Conservation (phyloP, 2,888 invertebrate species). For the Tanytarsus gracilentus region DNA sequence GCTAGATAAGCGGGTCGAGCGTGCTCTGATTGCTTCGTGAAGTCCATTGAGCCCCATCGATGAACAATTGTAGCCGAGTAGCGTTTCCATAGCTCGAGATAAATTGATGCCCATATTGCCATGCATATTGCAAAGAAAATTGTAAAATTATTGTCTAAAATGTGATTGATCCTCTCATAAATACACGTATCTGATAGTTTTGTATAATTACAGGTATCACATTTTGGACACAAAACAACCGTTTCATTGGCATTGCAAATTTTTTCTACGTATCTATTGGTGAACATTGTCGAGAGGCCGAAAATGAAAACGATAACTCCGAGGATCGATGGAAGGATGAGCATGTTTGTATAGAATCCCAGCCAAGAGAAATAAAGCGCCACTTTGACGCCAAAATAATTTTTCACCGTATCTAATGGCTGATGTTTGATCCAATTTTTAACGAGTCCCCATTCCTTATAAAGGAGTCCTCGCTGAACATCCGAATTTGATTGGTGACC, state of each 20-base stretch:
- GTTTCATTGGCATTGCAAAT: slow-evolving; percentile 48
- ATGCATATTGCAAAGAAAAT: slow-evolving; percentile 71
- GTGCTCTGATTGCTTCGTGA: slow-evolving; percentile 63
- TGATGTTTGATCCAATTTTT: slow-evolving; percentile 54
- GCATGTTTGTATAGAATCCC: slow-evolving; percentile 76
- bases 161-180: slow-evolving; percentile 62
- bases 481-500: slow-evolving; percentile 45
- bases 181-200: slow-evolving; percentile 57
- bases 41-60: slow-evolving; percentile 71
- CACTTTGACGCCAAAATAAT: slow-evolving; percentile 68
- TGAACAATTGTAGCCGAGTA: slow-evolving; percentile 70
- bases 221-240: slow-evolving; percentile 73
- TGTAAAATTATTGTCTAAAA: slow-evolving; percentile 74
- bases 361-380: slow-evolving; percentile 78
- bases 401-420: slow-evolving; percentile 67
- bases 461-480: slow-evolving; percentile 48
- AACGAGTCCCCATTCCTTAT: slow-evolving; percentile 62
- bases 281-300: slow-evolving; percentile 45
- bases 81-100: slow-evolving; percentile 76
- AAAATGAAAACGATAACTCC: slow-evolving; percentile 59
- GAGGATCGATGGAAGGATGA: slow-evolving; percentile 61
- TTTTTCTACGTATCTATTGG: too few relatives aligned
- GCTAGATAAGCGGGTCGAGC: slow-evolving; percentile 68
- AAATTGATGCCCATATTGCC: slow-evolving; percentile 72
- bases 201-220: slow-evolving; percentile 57